phyloP scores from a whole-genome alignment of 1,140 invertebrate genomes.

The Bradysia coprophila region DNA sequence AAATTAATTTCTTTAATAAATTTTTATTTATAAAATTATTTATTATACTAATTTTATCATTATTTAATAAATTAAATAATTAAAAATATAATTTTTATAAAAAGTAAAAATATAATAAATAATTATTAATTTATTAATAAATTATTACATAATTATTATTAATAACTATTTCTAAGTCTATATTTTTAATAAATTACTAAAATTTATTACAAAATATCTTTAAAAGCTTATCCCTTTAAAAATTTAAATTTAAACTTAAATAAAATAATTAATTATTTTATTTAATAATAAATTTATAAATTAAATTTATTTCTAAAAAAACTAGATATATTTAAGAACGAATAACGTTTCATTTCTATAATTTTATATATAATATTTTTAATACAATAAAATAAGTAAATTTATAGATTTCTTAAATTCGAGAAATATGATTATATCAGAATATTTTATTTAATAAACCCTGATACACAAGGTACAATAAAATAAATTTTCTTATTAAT shows the following conservation, averaged over 20 bases:
- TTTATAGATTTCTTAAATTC: slow-evolving; percentile 31
- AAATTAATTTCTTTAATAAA: slow-evolving; percentile 21
- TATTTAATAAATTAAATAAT: slow-evolving; percentile 21
- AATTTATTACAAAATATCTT: slow-evolving; percentile 19
- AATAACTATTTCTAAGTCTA: slow-evolving; percentile 24
- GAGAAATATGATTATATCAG: slow-evolving; percentile 26
- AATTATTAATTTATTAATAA: slow-evolving; percentile 19
- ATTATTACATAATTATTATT: slow-evolving; percentile 20
- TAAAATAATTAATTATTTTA: slow-evolving; percentile 23
- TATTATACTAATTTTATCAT: slow-evolving; percentile 33
- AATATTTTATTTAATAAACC: slow-evolving; percentile 33
- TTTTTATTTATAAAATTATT: slow-evolving; percentile 16
- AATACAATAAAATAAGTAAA: slow-evolving; percentile 28
- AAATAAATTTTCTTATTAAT: slow-evolving; percentile 28
- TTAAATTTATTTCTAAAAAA: slow-evolving; percentile 39
- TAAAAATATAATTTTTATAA: slow-evolving; percentile 26
- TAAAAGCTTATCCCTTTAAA: slow-evolving; percentile 17
- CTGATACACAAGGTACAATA: slow-evolving; percentile 46
- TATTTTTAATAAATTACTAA: slow-evolving; percentile 16
- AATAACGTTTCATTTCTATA: slow-evolving; percentile 38
- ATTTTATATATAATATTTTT: slow-evolving; percentile 33
- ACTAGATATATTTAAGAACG: slow-evolving; percentile 41
- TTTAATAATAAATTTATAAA: slow-evolving; percentile 25
- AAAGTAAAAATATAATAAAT: slow-evolving; percentile 21
- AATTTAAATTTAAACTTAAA: slow-evolving; percentile 25